These are phyloP conservation scores for Psophia crepitans DNA, from an alignment of 2,113 vertebrate species.

Conservation along the genomic window DNA sequence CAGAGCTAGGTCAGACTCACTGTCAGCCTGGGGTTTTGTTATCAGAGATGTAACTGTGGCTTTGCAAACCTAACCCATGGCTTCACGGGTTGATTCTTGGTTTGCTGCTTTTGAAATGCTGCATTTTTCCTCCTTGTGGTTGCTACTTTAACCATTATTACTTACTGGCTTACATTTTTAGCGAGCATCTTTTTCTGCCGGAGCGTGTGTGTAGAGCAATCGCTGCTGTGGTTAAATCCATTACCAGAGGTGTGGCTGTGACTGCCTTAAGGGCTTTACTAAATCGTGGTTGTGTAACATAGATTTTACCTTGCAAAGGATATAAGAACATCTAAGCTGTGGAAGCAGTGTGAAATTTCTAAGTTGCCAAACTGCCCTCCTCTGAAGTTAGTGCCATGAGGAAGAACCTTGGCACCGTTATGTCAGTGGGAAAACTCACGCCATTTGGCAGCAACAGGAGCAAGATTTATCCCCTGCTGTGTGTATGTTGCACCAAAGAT, in stretches of 20 bases:
- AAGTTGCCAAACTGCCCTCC: not conserved
- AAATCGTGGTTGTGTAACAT: not conserved
- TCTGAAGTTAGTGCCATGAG: not conserved
- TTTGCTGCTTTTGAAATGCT: not conserved
- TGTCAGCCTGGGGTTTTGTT: not conserved
- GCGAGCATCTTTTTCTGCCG: not conserved
- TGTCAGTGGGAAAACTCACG: not conserved
- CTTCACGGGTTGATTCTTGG: not conserved
- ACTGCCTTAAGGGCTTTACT: not conserved
- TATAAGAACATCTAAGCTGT: not conserved
- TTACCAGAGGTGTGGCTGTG: not conserved
- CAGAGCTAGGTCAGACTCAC: not conserved
- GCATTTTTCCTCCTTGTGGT: not conserved
- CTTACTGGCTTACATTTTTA: not conserved
- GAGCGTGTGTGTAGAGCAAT: not conserved
- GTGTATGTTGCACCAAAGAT: not conserved
- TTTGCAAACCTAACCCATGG: not conserved
- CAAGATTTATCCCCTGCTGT: not conserved
- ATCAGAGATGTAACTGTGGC: not conserved
- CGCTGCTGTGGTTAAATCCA: not conserved
- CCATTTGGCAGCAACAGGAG: not conserved
- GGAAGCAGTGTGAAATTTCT: not conserved
- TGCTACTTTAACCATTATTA: not conserved
- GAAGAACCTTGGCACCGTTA: not conserved
- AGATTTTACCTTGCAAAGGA: not conserved